Percentiles rank a stretch among this genome's conserved stretches.
These are phyloP conservation scores for Reticulitermes lucifugus DNA, from an alignment of 2,888 invertebrate species.

Conservation along the genomic window DNA sequence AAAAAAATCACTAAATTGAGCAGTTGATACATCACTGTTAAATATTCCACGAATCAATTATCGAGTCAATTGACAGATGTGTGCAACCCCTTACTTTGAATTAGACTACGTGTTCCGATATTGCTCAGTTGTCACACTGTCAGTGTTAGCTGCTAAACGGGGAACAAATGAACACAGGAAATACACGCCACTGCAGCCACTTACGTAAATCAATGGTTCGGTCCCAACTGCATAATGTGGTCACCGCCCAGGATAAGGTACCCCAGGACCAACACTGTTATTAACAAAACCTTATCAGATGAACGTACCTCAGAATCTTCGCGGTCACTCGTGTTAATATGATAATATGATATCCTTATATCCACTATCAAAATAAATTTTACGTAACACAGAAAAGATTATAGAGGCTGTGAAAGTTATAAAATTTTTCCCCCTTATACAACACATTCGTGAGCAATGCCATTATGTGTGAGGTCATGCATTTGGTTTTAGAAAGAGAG, in stretches of 20 bases:
- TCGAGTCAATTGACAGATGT: no score
- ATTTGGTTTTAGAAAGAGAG: constrained; percentile 21
- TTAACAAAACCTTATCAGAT: constrained; percentile 20
- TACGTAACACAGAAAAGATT: neutral
- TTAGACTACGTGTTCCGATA: neutral
- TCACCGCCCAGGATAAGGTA: neutral
- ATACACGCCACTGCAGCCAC: neutral
- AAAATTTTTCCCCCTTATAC: neutral
- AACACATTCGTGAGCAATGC: constrained; percentile 38
- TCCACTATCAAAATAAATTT: neutral
- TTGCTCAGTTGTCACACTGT: neutral
- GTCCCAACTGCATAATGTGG: constrained; percentile 8
- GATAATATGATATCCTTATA: no score
- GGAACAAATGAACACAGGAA: neutral
- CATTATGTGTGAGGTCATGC: constrained; percentile 31
- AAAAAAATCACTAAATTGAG: no score
- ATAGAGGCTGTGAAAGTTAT: neutral
- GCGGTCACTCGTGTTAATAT: neutral
- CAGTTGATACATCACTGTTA: no score
- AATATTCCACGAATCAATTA: no score
- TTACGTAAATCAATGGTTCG: neutral
- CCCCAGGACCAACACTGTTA: neutral
- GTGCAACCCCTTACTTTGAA: no score
- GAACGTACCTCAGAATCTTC: neutral
- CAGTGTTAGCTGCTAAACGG: neutral